Evolutionary conservation across 2,113 vertebrate species (phyloP), one percentile per base, ranked within the genome.

Genomic region (Cebidichthys violaceus): DNA sequence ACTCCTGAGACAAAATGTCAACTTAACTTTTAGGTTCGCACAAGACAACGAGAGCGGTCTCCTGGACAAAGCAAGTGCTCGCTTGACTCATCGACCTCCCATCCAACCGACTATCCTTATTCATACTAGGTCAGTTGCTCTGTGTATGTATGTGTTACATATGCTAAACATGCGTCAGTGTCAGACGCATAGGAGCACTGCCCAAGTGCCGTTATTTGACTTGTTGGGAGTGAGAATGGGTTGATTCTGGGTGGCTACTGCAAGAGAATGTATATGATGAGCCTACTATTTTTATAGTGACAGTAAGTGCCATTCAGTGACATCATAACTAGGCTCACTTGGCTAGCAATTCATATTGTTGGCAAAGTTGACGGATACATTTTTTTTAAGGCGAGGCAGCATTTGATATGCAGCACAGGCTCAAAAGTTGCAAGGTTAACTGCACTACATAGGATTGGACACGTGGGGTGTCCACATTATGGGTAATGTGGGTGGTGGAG

Each of bases 391-490:
- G 64, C 55, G 68, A 73, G 18, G 10, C 47, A 73, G 39, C 61
- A 75, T 76, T 75, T 75, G 11, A 61, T 70, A 73, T 79, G 67
- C 59, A 45, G 37, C 72, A 76, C 62, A 47, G 37, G 39, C 20
- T 77, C 37, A 59, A 66, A 79, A 60, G 66, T 70, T 70, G 37
- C 9, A 55, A 66, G 76, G 83, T 90, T 85, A 89, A 89, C 52
- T 74, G 67, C 66, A 33, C 73, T 70, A 55, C 37, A 81, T 54
- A 70, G 79, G 52, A 47, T 20, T 74, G 77, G 52, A 82, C 67
- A 77, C 83, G 64, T 75, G 65, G 69, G 70, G 73, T 27, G 5
- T 20, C n/a, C 54, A 57, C 54, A 31, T 86, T 87, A 66, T 57
- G 50, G 69, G 31, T 76, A 74, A 54, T 60, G 79, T 81, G 31